A percentile compares a stretch with the other conserved stretches of the same genome.
phyloP scores from a whole-genome alignment of 2,888 invertebrate species.

The Plusia festucae region DNA sequence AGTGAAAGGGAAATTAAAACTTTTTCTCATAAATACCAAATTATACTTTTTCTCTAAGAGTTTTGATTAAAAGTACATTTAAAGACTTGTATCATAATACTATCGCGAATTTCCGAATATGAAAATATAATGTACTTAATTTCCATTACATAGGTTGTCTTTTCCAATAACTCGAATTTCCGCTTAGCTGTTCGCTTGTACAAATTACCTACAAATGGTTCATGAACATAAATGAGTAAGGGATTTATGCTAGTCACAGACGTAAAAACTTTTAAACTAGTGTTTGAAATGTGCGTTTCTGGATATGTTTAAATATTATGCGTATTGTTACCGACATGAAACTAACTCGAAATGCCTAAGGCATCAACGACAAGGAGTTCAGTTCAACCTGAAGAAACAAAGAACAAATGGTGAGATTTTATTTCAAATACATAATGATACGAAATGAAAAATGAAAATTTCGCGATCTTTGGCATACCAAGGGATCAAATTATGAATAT shows the following conservation, averaged over 20 bases:
- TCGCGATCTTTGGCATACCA: conserved; percentile 42
- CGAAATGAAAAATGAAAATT: conserved; percentile 11
- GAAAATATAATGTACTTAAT: too few species aligned
- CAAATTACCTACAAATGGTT: background rate
- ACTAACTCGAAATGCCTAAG: background rate
- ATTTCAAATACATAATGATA: background rate
- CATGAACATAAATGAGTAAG: background rate
- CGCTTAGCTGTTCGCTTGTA: background rate
- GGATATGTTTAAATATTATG: conserved; percentile 38
- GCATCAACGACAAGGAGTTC: background rate
- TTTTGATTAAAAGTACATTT: too few species aligned
- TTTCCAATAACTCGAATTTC: too few species aligned
- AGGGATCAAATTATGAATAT: conserved; percentile 14
- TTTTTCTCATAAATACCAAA: too few species aligned
- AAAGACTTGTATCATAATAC: too few species aligned
- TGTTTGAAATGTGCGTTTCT: conserved; percentile 15
- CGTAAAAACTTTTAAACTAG: conserved; percentile 6
- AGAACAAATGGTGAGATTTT: background rate
- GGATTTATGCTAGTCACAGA: background rate
- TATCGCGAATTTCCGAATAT: too few species aligned
- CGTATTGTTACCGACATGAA: background rate
- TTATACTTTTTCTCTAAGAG: too few species aligned
- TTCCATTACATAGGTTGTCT: too few species aligned
- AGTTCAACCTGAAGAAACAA: background rate
- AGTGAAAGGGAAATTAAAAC: background rate